phyloP scores from a whole-genome alignment of 2,888 invertebrate species.

The Kuschelorhynchus macadamiae region DNA sequence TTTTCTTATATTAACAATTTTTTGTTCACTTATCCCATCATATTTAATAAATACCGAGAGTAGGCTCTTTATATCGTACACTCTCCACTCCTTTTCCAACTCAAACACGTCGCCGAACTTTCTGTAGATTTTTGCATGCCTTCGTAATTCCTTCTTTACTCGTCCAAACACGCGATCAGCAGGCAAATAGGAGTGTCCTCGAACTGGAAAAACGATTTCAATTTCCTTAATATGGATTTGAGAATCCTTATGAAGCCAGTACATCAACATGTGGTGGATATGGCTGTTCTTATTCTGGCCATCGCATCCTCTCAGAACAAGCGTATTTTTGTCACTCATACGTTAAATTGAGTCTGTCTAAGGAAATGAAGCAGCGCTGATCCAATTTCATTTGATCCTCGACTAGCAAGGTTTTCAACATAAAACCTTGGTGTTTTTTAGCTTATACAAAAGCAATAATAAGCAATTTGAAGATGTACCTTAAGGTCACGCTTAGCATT shows the following conservation, averaged over 20 bases:
- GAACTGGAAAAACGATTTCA: too few species aligned
- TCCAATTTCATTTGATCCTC: not conserved
- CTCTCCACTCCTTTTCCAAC: too few species aligned
- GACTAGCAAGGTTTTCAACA: constrained; percentile 4
- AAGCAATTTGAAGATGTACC: too few species aligned
- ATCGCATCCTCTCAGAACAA: not conserved
- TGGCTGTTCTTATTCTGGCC: not conserved
- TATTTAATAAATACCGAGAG: too few species aligned
- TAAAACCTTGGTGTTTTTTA: not conserved
- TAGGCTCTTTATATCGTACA: too few species aligned
- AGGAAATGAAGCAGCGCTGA: constrained; percentile 7
- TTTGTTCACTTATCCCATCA: too few species aligned
- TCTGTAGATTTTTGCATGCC: too few species aligned
- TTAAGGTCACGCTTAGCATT: too few species aligned
- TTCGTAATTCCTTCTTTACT: too few species aligned
- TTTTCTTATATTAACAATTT: too few species aligned
- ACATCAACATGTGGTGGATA: constrained; percentile 2
- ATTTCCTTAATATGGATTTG: not conserved
- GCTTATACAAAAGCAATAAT: not conserved
- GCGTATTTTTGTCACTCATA: not conserved
- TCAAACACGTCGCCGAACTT: too few species aligned
- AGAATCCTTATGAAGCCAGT: constrained; percentile 2
- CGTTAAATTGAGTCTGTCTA: not conserved
- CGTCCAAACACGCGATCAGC: too few species aligned
- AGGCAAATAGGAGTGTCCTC: not conserved